phyloP scores from a whole-genome alignment of 2,113 vertebrate genomes.

The Melanocharis versteri region DNA sequence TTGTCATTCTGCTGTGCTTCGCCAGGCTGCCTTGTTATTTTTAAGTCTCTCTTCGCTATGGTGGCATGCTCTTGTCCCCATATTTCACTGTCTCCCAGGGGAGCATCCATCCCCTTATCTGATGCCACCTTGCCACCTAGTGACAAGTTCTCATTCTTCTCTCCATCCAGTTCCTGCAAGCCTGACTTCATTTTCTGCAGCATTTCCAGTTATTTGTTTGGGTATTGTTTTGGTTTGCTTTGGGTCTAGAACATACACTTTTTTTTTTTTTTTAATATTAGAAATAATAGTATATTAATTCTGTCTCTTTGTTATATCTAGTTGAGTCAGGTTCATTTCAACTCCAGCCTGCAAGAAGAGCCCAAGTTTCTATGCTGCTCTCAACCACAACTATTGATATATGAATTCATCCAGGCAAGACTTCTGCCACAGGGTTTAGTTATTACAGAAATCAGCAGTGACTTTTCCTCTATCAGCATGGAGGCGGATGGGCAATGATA shows the following conservation, averaged over 20 bases:
- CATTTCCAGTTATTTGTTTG: background rate
- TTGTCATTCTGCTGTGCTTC: slow-evolving; percentile 18
- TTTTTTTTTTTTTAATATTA: background rate
- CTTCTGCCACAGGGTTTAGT: background rate
- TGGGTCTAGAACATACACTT: background rate
- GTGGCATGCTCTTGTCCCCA: background rate
- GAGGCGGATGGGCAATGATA: background rate
- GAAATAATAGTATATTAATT: background rate
- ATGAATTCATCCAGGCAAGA: background rate
- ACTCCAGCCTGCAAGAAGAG: background rate
- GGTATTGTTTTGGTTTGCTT: accelerated
- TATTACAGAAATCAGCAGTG: background rate
- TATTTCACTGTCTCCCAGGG: background rate
- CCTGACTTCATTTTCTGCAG: background rate
- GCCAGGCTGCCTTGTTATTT: slow-evolving; percentile 1
- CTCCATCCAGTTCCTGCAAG: background rate
- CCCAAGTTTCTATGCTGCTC: background rate
- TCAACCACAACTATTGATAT: background rate
- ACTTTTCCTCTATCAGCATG: background rate
- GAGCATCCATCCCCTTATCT: background rate
- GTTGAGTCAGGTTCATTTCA: background rate
- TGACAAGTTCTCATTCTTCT: background rate
- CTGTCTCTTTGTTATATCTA: background rate
- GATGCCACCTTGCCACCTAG: slow-evolving; percentile 6
- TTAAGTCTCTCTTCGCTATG: background rate